These are phyloP conservation scores for Stenchaetothrips biformis DNA, from an alignment of 2,888 invertebrate species.

Conservation along the genomic window DNA sequence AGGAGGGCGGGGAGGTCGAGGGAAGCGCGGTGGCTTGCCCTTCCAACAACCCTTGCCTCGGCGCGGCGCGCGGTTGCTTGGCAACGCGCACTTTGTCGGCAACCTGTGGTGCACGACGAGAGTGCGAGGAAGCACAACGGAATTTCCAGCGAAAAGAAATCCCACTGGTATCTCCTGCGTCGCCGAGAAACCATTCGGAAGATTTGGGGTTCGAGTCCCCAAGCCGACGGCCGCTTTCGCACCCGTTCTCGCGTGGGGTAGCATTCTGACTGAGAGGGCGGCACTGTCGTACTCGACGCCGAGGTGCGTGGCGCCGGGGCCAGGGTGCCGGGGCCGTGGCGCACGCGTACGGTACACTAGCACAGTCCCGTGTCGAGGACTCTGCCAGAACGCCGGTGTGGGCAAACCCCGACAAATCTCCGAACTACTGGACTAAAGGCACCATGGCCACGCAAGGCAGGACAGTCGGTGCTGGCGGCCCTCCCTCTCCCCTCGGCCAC, in stretches of 20 bases:
- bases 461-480: not conserved
- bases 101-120: not conserved
- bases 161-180: not conserved
- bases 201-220: not conserved
- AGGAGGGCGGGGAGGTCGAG: not conserved
- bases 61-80: not conserved
- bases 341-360: not conserved
- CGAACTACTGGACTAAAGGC: not conserved
- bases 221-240: too few relatives aligned
- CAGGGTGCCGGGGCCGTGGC: too few relatives aligned
- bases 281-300: too few relatives aligned
- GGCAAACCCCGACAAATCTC: not conserved
- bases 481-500: not conserved
- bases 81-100: not conserved
- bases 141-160: too few relatives aligned
- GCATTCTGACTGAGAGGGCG: too few relatives aligned
- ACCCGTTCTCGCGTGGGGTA: not conserved
- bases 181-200: not conserved
- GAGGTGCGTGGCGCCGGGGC: not conserved
- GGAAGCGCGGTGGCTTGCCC: too few relatives aligned
- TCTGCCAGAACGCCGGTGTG: not conserved
- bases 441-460: not conserved
- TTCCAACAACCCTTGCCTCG: too few relatives aligned
- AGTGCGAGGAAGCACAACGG: too few relatives aligned
- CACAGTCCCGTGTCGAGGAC: not conserved